Base-by-base conservation (phyloP, 2,113 vertebrate genomes). In the Micromys minutus region DNA sequence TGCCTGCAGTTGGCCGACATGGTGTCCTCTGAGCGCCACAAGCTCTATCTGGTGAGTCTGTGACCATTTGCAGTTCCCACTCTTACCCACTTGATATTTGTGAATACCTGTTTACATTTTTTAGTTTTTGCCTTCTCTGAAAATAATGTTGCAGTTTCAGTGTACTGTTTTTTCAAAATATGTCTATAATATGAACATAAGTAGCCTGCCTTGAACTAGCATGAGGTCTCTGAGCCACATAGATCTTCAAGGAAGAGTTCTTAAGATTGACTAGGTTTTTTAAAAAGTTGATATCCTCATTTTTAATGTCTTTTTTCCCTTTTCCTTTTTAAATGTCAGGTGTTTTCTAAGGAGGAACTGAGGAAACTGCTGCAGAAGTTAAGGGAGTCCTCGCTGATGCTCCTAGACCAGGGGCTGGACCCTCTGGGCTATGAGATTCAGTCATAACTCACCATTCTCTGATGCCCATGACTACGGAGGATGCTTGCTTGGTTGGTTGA, bases 271-370 rank as follows among this genome's bases (percentile, higher is more conserved):
- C 83, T 91, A 81, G 45, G 13, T 94, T 42, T 95, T 55, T 74
- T 24, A n/a, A 0, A 91, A 93, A 92, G 39, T 88, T 94, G 21
- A 55, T 79, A 36, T 0, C 67, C 34, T 42, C 91, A 24, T 65
- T 94, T 92, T 50, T 92, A 65, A 16, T 92, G 5, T 74, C 93
- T 69, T 29, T 90, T 94, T 4, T 36, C 55, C 77, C 86, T 85
- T 42, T n/a, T 79, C 22, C 74, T 45, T 85, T 96, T 71, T 95
- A 17, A 75, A 91, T 94, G 80, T 34, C 97, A 99, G 99, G 99
- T 99, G n/a, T 99, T 99, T 98, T 99, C 99, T 67, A 99, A 99
- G 97, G 98, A 99, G 88, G 99, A 99, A 97, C 97, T 99, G 83
- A 97, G 97, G 88, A 99, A 99, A 86, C 98, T 99, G 39, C 97